Percentiles rank a stretch among this genome's conserved stretches.
Conservation (phyloP, 2,113 vertebrate genomes). For the Channa argus region DNA sequence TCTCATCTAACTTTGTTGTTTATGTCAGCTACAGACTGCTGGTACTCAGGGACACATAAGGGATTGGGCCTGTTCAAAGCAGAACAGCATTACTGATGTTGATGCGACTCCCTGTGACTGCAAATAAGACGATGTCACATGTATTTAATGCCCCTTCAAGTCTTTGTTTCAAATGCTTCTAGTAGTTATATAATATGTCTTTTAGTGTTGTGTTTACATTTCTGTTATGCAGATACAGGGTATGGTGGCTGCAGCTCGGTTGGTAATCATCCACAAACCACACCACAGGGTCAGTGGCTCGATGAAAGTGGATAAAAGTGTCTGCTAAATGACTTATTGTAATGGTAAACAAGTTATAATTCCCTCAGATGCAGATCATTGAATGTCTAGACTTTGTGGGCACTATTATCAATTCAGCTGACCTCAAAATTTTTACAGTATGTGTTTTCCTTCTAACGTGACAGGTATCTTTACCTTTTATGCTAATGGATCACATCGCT, state of each 20-base stretch:
- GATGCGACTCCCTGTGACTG: conserved; percentile 10
- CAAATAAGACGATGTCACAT: background rate
- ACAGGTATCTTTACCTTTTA: too few species aligned
- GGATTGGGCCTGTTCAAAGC: conserved; percentile 38
- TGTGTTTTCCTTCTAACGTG: background rate
- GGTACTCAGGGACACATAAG: conserved; percentile 42
- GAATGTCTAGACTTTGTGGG: background rate
- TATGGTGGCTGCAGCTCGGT: too few species aligned
- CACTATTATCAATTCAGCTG: background rate
- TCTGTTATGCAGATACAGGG: background rate
- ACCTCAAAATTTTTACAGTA: background rate
- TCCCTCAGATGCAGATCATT: background rate
- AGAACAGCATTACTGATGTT: conserved; percentile 15
- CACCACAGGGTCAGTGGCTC: too few species aligned
- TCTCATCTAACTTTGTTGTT: conserved; percentile 48
- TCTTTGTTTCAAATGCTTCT: background rate
- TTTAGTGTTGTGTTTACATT: background rate
- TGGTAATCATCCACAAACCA: too few species aligned
- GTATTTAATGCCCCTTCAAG: conserved; percentile 4
- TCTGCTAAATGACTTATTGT: too few species aligned
- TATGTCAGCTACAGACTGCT: conserved; percentile 44
- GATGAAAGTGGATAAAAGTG: too few species aligned
- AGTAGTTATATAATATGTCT: background rate
- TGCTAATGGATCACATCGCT: background rate
- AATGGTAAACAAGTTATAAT: background rate